phyloP scores from a whole-genome alignment of 2,113 vertebrate genomes.

The Scophthalmus maximus region DNA sequence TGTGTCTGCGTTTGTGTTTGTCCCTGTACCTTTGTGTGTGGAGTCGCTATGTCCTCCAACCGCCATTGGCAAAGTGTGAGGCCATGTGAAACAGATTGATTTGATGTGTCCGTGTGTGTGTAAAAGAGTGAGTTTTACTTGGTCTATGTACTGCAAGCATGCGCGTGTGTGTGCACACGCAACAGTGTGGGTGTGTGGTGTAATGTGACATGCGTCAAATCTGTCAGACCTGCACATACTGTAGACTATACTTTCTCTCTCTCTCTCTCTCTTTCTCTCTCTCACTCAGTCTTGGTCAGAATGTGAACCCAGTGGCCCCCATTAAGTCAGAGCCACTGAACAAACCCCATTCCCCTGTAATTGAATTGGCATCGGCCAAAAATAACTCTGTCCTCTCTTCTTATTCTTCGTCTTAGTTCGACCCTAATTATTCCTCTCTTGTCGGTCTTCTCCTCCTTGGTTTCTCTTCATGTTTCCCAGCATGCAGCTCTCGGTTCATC shows the following conservation, averaged over 20 bases:
- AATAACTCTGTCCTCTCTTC: slow-evolving; percentile 55
- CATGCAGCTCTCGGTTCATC: slow-evolving; percentile 49
- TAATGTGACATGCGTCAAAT: slow-evolving; percentile 48
- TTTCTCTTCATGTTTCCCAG: neutral
- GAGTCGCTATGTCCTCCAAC: slow-evolving; percentile 11
- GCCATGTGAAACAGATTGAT: slow-evolving; percentile 43
- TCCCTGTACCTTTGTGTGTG: slow-evolving; percentile 26
- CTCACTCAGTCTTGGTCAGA: slow-evolving; percentile 22
- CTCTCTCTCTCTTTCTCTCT: neutral
- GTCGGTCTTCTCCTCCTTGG: slow-evolving; percentile 37
- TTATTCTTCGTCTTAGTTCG: slow-evolving; percentile 32
- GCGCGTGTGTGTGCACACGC: neutral
- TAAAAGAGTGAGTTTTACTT: neutral
- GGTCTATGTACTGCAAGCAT: neutral
- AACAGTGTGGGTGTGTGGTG: slow-evolving; percentile 32
- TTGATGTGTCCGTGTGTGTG: slow-evolving; percentile 31
- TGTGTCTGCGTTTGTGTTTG: slow-evolving; percentile 17
- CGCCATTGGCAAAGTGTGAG: slow-evolving; percentile 5
- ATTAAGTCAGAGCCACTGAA: slow-evolving; percentile 57
- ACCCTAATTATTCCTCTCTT: slow-evolving; percentile 58
- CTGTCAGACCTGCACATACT: slow-evolving; percentile 36
- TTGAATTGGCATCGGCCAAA: slow-evolving; percentile 62
- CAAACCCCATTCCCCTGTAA: slow-evolving; percentile 38
- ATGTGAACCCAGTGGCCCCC: neutral
- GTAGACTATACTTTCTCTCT: neutral